These are phyloP conservation scores for Drosophila limbata DNA, from an alignment of 2,888 invertebrate genomes.

Conservation along the genomic window DNA sequence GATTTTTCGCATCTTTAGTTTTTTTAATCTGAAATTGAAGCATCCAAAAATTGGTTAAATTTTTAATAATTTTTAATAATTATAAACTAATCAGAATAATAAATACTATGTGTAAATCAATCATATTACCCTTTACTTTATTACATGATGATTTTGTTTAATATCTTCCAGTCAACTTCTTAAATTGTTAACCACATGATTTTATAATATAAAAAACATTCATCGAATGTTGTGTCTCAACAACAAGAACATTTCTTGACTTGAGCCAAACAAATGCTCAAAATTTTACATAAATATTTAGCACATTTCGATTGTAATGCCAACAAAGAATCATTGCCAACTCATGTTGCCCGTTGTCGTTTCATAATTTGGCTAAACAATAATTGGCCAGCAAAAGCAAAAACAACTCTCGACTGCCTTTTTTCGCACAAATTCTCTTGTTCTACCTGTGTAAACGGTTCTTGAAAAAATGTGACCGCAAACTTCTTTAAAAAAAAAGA, in stretches of 20 bases:
- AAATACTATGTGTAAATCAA: not conserved
- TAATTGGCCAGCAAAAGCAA: conserved; percentile 7
- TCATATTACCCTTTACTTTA: not conserved
- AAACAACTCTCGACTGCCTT: not conserved
- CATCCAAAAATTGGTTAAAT: too few species aligned
- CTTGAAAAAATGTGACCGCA: conserved; percentile 61
- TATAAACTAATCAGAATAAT: too few species aligned
- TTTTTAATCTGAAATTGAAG: too few species aligned
- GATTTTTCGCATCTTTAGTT: too few species aligned
- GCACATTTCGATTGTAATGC: conserved; percentile 13
- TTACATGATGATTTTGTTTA: too few species aligned
- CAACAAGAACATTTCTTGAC: not conserved
- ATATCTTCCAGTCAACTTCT: too few species aligned
- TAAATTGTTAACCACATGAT: not conserved
- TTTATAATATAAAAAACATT: not conserved
- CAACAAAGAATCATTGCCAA: not conserved
- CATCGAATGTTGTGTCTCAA: not conserved
- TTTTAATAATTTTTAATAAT: too few species aligned
- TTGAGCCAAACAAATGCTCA: conserved; percentile 12
- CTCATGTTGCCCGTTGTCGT: conserved; percentile 15
- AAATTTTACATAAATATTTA: conserved; percentile 18
- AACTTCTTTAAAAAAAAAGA: conserved; percentile 46
- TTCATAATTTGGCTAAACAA: conserved; percentile 31
- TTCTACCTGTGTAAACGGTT: conserved; percentile 48
- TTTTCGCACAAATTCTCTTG: conserved; percentile 21